A percentile compares a stretch with the other conserved stretches of the same genome.
Conservation (phyloP, 2,113 vertebrate genomes). For the Ochotona princeps region DNA sequence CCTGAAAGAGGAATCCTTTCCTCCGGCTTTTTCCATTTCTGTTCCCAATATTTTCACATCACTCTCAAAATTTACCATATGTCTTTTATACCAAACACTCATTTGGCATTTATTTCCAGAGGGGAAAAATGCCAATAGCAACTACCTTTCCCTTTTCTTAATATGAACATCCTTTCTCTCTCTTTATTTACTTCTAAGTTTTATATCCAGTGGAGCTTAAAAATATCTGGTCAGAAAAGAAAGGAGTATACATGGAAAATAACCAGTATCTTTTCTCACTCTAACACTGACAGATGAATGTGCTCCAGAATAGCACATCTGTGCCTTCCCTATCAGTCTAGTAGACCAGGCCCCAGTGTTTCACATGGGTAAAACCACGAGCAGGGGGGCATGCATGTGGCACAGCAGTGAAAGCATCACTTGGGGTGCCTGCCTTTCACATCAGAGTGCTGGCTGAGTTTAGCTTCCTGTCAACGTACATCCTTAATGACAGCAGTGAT, state of each 20-base stretch:
- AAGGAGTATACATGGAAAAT: neutral
- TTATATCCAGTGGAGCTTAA: neutral
- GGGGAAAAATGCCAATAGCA: neutral
- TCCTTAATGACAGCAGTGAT: too few relatives aligned
- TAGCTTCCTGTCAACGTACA: too few relatives aligned
- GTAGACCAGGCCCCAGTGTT: neutral
- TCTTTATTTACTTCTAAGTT: slow-evolving; percentile 7
- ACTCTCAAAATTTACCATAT: neutral
- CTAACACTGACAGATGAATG: neutral
- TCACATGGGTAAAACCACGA: neutral
- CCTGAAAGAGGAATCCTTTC: neutral
- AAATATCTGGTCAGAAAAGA: neutral
- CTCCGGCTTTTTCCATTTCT: neutral
- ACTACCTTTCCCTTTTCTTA: neutral
- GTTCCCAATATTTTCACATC: slow-evolving; percentile 1
- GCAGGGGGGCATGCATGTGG: too few relatives aligned
- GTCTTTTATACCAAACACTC: neutral
- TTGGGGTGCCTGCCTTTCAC: too few relatives aligned
- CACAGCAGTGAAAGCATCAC: too few relatives aligned
- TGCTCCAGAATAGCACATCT: neutral
- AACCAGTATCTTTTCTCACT: neutral
- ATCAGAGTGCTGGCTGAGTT: too few relatives aligned
- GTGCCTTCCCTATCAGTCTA: neutral
- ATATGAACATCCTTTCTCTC: neutral
- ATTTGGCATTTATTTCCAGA: neutral